Evolutionary conservation across 1,140 invertebrate species (phyloP).

Genomic region (Drosophila orena): DNA sequence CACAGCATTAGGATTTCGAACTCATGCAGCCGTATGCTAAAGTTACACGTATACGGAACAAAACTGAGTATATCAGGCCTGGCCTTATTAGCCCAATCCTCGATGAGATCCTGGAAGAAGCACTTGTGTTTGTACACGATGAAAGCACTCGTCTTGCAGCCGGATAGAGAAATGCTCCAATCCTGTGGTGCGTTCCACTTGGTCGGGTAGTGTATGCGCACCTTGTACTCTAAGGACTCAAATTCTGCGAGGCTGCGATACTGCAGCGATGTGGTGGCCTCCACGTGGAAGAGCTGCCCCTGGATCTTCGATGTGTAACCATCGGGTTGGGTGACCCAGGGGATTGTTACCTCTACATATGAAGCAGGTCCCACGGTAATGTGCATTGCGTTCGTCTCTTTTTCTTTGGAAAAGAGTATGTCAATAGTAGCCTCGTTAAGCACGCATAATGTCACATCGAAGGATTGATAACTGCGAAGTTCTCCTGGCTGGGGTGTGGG

Average conservation of each 20-base stretch:
- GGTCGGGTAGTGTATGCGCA: constrained; percentile 92
- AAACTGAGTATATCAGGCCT: constrained; percentile 96
- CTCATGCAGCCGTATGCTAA: constrained; percentile 95
- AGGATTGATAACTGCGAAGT: constrained; percentile 93
- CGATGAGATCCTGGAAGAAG: constrained; percentile 97
- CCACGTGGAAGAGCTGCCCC: constrained; percentile 96
- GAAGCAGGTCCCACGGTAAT: constrained; percentile 97
- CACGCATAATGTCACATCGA: constrained; percentile 96
- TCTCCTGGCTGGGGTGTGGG: constrained; percentile 93
- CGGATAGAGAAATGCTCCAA: constrained; percentile 95
- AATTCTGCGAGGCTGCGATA: constrained; percentile 96
- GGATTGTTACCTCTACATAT: constrained; percentile 97
- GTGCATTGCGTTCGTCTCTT: constrained; percentile 98
- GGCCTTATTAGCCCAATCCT: constrained; percentile 97
- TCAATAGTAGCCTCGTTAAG: constrained; percentile 97
- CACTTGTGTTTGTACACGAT: constrained; percentile 97
- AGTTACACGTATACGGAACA: constrained; percentile 98
- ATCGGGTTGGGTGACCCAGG: constrained; percentile 94
- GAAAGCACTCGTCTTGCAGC: constrained; percentile 96
- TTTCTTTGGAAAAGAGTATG: constrained; percentile 97
- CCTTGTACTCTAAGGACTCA: constrained; percentile 96
- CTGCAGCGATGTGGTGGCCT: constrained; percentile 96
- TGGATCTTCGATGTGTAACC: constrained; percentile 96
- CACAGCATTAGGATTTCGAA: constrained; percentile 97
- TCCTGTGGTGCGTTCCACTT: constrained; percentile 98